Evolutionary conservation across 2,888 invertebrate genomes (phyloP).

Genomic region (Pelosia muscerda): DNA sequence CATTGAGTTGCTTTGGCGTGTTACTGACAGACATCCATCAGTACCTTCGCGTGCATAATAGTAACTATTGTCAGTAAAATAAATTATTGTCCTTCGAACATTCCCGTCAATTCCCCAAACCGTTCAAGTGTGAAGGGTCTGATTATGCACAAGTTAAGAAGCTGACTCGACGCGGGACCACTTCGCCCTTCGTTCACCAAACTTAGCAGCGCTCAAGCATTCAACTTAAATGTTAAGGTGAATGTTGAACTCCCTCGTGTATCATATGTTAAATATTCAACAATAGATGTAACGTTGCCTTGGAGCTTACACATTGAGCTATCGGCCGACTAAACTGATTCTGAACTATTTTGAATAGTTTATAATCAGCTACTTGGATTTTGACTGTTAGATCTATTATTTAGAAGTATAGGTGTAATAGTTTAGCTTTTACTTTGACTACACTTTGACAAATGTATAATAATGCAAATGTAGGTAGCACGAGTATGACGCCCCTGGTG

Average conservation of each 20-base stretch:
- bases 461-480: too few species aligned
- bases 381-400: too few species aligned
- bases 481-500: too few species aligned
- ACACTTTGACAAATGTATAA: too few species aligned
- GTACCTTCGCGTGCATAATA: too few species aligned
- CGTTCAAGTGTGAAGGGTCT: neutral
- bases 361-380: neutral
- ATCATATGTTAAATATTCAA: neutral
- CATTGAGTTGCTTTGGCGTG: too few species aligned
- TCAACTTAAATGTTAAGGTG: constrained; percentile 14
- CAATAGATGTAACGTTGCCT: too few species aligned
- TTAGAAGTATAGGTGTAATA: too few species aligned
- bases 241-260: neutral
- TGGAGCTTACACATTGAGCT: neutral
- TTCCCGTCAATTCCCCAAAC: neutral
- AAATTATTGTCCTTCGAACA: neutral
- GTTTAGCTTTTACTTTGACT: too few species aligned
- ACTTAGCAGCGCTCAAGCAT: constrained; percentile 9
- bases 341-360: neutral
- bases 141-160: constrained; percentile 13
- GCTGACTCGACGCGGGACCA: constrained; percentile 10
- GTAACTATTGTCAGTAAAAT: neutral
- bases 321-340: neutral
- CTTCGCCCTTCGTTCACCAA: neutral
- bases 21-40: neutral